These are phyloP conservation scores for Pseudomyrmex sp. DNA, from an alignment of 1,140 invertebrate genomes.

Conservation along the genomic window DNA sequence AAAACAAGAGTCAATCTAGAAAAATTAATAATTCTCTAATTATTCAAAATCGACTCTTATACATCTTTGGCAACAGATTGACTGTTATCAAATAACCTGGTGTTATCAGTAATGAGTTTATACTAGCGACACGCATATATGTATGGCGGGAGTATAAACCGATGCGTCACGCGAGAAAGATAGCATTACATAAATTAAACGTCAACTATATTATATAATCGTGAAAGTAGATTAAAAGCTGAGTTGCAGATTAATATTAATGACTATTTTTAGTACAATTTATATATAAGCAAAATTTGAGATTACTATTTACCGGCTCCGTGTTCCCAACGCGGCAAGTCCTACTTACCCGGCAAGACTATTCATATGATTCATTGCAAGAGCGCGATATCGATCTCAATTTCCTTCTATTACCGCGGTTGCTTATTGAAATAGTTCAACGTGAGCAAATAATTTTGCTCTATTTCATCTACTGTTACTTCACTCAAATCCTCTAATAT, in stretches of 20 bases:
- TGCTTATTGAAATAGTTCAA: slow-evolving; percentile 8
- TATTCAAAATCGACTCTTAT: too few species aligned
- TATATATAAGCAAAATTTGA: slow-evolving; percentile 3
- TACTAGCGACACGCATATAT: not conserved
- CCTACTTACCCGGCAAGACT: too few species aligned
- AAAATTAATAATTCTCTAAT: too few species aligned
- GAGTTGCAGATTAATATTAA: slow-evolving; percentile 29
- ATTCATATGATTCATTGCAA: slow-evolving; percentile 1
- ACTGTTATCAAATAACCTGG: too few species aligned
- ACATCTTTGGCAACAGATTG: too few species aligned
- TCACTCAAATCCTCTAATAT: not conserved
- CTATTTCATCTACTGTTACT: slow-evolving; percentile 5
- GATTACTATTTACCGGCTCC: slow-evolving; percentile 1
- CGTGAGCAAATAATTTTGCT: slow-evolving; percentile 8
- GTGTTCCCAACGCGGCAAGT: slow-evolving; percentile 13
- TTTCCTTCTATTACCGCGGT: slow-evolving; percentile 9
- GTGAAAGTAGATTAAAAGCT: not conserved
- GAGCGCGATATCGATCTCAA: slow-evolving; percentile 34
- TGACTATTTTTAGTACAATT: not conserved
- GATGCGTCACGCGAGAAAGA: not conserved
- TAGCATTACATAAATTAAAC: slow-evolving; percentile 23
- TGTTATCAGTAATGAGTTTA: not conserved
- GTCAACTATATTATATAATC: not conserved
- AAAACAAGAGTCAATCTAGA: too few species aligned
- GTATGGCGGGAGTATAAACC: slow-evolving; percentile 3